Percentiles rank a stretch among this genome's conserved stretches.
phyloP scores from a whole-genome alignment of 2,113 vertebrate species.

The Pangasianodon hypophthalmus region DNA sequence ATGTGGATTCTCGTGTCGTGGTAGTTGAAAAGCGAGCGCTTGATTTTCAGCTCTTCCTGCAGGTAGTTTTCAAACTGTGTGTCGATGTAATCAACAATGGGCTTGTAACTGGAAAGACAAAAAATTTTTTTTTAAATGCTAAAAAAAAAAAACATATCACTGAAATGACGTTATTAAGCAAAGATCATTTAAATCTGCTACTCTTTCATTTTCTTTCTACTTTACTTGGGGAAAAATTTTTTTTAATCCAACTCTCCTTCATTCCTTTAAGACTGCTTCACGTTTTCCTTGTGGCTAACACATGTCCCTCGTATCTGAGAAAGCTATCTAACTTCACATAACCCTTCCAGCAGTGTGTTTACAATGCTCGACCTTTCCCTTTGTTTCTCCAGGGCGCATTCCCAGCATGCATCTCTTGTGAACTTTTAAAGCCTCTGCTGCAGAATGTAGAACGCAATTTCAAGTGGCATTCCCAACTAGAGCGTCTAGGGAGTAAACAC shows the following conservation, averaged over 20 bases:
- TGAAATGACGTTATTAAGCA: conserved; percentile 8
- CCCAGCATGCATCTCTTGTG: conserved; percentile 60
- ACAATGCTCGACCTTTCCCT: conserved; percentile 53
- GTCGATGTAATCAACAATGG: conserved; percentile 97
- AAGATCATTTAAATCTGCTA: neutral
- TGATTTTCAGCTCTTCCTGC: conserved; percentile 97
- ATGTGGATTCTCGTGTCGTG: conserved; percentile 96
- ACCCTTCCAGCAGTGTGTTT: conserved; percentile 49
- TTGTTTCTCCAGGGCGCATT: conserved; percentile 55
- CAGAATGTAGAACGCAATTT: conserved; percentile 30
- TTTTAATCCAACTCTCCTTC: neutral
- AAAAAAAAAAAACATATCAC: neutral
- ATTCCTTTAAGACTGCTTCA: neutral
- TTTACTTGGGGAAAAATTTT: neutral
- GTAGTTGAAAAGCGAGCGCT: conserved; percentile 96
- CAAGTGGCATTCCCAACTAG: neutral
- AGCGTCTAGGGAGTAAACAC: neutral
- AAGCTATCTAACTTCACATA: neutral
- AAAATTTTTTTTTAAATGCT: neutral
- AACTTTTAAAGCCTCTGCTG: conserved; percentile 59
- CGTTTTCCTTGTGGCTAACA: neutral
- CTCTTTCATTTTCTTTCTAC: neutral
- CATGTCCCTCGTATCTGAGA: neutral
- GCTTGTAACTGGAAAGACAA: conserved; percentile 89
- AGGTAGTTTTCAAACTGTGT: conserved; percentile 98